phyloP scores from a whole-genome alignment of 2,113 vertebrate genomes.

The Ptilorrhoa leucosticta region DNA sequence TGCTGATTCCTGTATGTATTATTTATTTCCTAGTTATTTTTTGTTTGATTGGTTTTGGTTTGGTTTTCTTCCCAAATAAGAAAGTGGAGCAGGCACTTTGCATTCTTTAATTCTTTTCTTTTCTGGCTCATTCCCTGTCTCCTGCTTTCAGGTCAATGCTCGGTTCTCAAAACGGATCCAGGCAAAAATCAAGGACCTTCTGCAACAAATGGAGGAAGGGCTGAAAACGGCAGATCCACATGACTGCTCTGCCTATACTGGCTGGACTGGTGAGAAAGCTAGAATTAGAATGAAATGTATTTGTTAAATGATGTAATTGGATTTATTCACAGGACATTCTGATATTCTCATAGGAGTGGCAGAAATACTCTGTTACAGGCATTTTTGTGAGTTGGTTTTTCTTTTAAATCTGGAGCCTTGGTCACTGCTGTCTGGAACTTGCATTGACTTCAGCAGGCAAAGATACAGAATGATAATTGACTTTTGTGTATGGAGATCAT shows the following conservation, averaged over 20 bases:
- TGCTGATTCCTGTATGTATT: background rate
- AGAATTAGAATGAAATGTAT: background rate
- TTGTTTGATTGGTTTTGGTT: background rate
- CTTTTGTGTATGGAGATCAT: background rate
- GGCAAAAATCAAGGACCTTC: constrained; percentile 91
- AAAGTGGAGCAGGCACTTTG: background rate
- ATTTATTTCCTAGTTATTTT: background rate
- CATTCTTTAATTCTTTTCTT: background rate
- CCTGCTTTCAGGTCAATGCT: constrained; percentile 74
- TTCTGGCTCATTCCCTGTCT: background rate
- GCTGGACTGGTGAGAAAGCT: constrained; percentile 86
- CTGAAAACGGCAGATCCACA: constrained; percentile 95
- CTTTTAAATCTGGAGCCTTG: background rate
- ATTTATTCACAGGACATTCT: background rate
- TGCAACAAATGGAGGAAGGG: constrained; percentile 97
- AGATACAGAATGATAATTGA: background rate
- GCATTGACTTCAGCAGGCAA: background rate
- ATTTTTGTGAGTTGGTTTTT: background rate
- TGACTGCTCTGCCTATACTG: constrained; percentile 93
- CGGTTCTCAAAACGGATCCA: constrained; percentile 83
- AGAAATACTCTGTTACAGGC: background rate
- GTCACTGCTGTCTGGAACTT: background rate
- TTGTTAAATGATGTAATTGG: background rate
- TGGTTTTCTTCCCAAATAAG: background rate
- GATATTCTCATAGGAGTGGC: background rate